Conservation (phyloP, 2,113 vertebrate genomes). For the human (Homo sapiens) region GRCh38 chr21:45147001-45147500, state of each 20-base stretch:
- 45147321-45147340: background rate
- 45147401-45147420: background rate
- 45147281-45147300: background rate
- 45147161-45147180: background rate
- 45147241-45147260: background rate
- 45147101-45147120: background rate
- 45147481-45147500: background rate
- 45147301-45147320: background rate
- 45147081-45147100: background rate
- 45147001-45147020: background rate
- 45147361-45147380: background rate
- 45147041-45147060: background rate
- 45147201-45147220: background rate
- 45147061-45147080: background rate
- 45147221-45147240: background rate
- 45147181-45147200: background rate
- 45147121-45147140: background rate
- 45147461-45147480: background rate
- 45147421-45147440: background rate
- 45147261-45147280: background rate
- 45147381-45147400: background rate
- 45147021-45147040: accelerated
- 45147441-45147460: background rate
- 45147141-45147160: background rate
- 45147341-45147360: background rate